These are phyloP conservation scores for Pterostichus madidus DNA, from an alignment of 2,888 invertebrate genomes.

Conservation along the genomic window DNA sequence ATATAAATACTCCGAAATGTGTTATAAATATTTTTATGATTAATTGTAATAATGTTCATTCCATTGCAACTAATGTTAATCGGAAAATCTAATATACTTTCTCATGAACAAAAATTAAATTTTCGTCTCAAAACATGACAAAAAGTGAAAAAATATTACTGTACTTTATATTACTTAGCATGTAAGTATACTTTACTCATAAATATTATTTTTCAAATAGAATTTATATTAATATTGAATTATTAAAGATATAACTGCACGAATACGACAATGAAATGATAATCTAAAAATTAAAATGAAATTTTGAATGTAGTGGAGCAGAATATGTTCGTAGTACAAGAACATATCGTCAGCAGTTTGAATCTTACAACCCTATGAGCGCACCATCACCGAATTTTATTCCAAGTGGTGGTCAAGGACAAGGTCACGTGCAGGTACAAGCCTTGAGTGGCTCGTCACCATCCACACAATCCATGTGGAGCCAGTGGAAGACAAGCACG, in stretches of 20 bases:
- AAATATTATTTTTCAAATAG: not conserved
- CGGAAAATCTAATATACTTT: conserved; percentile 5
- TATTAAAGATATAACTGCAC: too few relatives aligned
- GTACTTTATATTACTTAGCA: conserved; percentile 13
- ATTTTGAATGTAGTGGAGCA: conserved; percentile 5
- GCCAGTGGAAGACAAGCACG: not conserved
- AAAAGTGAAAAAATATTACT: conserved; percentile 28
- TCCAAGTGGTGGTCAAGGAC: not conserved
- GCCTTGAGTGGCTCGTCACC: not conserved
- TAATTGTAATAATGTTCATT: conserved; percentile 29
- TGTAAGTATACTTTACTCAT: conserved; percentile 23
- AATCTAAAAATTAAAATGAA: not conserved
- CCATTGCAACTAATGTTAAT: conserved; percentile 23
- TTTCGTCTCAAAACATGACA: conserved; percentile 33
- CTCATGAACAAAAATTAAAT: conserved; percentile 29
- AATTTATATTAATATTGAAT: not conserved
- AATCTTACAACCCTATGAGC: not conserved
- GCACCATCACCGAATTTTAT: not conserved
- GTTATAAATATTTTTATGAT: conserved; percentile 44
- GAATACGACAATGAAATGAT: too few relatives aligned
- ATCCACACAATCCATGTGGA: not conserved
- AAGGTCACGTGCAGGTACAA: not conserved
- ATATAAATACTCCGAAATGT: conserved; percentile 34
- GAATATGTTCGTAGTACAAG: not conserved
- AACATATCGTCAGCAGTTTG: conserved; percentile 1